These are phyloP conservation scores for Antrozous pallidus DNA, from an alignment of 2,797 vertebrate species.

Conservation along the genomic window DNA sequence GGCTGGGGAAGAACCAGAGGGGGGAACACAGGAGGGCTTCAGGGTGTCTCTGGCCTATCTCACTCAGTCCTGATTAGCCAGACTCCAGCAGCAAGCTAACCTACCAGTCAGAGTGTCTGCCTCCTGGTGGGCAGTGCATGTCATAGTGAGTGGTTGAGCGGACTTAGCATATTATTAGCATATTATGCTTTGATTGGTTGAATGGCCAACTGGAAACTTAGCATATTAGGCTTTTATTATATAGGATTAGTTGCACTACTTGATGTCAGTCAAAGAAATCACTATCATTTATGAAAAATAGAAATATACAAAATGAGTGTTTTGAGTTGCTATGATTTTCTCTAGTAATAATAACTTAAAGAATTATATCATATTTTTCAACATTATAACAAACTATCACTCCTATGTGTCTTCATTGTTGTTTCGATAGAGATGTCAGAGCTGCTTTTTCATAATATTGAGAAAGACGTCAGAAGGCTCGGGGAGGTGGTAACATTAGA, in stretches of 20 bases:
- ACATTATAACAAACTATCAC: neutral
- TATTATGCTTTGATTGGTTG: too few relatives aligned
- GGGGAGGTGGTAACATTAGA: neutral
- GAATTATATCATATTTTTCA: neutral
- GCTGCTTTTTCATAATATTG: neutral
- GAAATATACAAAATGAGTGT: neutral
- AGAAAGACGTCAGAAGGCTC: neutral
- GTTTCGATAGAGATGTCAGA: neutral
- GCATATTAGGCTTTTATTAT: too few relatives aligned
- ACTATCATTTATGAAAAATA: neutral
- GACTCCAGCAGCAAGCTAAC: too few relatives aligned
- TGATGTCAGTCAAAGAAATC: constrained; percentile 30
- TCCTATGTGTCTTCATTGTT: neutral
- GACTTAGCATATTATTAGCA: too few relatives aligned
- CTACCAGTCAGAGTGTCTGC: too few relatives aligned
- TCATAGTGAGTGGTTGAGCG: too few relatives aligned
- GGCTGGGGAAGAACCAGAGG: too few relatives aligned
- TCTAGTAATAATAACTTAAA: neutral
- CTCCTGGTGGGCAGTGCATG: too few relatives aligned
- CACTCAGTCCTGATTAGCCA: too few relatives aligned
- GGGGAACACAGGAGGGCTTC: too few relatives aligned
- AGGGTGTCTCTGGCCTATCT: too few relatives aligned
- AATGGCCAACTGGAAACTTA: too few relatives aligned
- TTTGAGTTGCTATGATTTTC: neutral
- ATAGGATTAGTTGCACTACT: neutral